phyloP scores from a whole-genome alignment of 2,888 invertebrate species.

The Plemyria rubiginata region DNA sequence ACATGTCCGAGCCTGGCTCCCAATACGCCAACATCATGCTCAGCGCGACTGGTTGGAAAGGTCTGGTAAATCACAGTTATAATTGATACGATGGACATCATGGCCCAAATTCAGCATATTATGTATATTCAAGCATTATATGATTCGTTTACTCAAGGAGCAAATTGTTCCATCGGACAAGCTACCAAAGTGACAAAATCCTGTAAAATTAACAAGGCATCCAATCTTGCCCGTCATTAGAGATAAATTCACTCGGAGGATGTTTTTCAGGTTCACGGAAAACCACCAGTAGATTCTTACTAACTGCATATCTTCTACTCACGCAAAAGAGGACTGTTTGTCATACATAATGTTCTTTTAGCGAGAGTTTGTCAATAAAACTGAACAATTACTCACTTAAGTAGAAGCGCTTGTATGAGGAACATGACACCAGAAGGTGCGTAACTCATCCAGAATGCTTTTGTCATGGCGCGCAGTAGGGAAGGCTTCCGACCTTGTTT shows the following conservation, averaged over 20 bases:
- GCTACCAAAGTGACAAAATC: neutral
- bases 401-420: conserved; percentile 83
- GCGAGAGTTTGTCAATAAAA: conserved; percentile 46
- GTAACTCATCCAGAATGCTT: conserved; percentile 89
- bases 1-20: conserved; percentile 77
- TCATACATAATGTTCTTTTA: conserved; percentile 44
- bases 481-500: conserved; percentile 85
- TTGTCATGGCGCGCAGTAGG: conserved; percentile 86
- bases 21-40: conserved; percentile 88
- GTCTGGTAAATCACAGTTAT: conserved; percentile 66
- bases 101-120: neutral
- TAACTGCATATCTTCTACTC: neutral
- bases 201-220: neutral
- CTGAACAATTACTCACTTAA: conserved; percentile 68
- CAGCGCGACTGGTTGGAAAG: conserved; percentile 87
- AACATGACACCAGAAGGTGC: conserved; percentile 87
- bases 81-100: conserved; percentile 20
- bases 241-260: neutral
- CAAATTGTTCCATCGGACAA: neutral
- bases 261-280: conserved; percentile 15
- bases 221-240: neutral
- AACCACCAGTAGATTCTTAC: conserved; percentile 3
- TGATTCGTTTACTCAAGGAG: neutral
- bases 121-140: too few species aligned
- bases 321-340: conserved; percentile 1